phyloP scores from a whole-genome alignment of 2,113 vertebrate genomes.

The Petrocephalus microphthalmus region DNA sequence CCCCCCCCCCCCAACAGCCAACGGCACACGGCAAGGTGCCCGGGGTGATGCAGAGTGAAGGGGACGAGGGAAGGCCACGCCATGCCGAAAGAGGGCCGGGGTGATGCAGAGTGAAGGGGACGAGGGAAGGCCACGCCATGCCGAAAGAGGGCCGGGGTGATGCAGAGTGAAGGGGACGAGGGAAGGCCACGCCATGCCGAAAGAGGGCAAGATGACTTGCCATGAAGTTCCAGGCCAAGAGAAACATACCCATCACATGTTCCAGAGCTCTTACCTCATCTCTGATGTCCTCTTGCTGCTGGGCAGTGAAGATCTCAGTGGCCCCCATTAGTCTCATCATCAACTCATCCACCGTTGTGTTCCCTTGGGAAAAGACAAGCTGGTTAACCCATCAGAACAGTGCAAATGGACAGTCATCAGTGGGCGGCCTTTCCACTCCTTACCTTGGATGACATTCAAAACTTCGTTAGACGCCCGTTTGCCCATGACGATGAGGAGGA shows the following conservation, averaged over 20 bases:
- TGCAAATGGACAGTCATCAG: neutral
- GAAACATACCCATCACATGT: neutral
- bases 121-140: neutral
- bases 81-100: neutral
- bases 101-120: neutral
- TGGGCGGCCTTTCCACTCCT: constrained; percentile 13
- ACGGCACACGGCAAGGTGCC: neutral
- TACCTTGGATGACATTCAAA: constrained; percentile 98
- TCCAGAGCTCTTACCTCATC: constrained; percentile 77
- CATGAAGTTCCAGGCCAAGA: neutral
- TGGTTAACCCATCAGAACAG: neutral
- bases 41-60: neutral
- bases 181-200: neutral
- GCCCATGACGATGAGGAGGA: constrained; percentile 97
- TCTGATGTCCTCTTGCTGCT: constrained; percentile 97
- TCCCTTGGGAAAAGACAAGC: constrained; percentile 68
- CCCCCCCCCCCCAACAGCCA: neutral
- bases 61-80: neutral
- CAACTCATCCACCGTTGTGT: constrained; percentile 96
- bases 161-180: too few relatives aligned
- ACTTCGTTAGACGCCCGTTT: constrained; percentile 99
- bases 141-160: neutral
- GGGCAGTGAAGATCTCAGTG: constrained; percentile 96
- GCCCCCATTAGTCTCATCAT: constrained; percentile 99
- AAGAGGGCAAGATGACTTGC: neutral